Evolutionary conservation across 1,140 invertebrate species (phyloP), one percentile per base, ranked within the genome.

Genomic region (Heterodera carotae): DNA sequence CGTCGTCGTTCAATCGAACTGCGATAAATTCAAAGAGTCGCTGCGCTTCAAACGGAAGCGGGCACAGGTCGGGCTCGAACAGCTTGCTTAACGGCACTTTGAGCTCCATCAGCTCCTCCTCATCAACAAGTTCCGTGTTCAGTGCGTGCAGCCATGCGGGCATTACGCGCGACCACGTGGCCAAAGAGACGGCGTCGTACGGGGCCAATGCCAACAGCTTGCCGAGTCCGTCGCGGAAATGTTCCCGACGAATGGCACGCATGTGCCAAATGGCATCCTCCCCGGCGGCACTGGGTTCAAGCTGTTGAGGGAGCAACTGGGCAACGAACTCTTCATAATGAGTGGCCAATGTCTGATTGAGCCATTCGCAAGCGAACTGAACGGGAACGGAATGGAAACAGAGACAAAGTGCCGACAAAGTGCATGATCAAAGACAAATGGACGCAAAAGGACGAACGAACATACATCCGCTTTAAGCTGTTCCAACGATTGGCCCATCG

Each of bases 61-160:
- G 94, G 84, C 93, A 94, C 91, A 97, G 93, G 84, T 97, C 94
- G 0, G 94, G 92, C 90, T 99, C 97, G 82, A 98, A 90, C 66
- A 98, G 94, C 92, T 98, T 98, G 82, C 94, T 96, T 80, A 98
- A 89, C 12, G 96, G 92, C 64, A 95, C 93, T 89, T 96, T 96
- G 8, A 99, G 88, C 86, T 98, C 95, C 75, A 91, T 89, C 27
- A 97, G 89, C 85, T 97, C 95, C 85, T 95, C 93, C 88, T 96
- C 93, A 1, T 94, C 93, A 6, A 98, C 93, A 88, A 98, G 94
- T 82, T 94, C 93, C 36, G 94, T 93, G 80, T 74, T 74, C 36
- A 99, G 94, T 0, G 95, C 93, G 90, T 98, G 95, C 92, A 99
- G 93, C 96, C 96, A 99, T 86, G 95, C 92, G 0, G 96, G 96